phyloP scores from a whole-genome alignment of 2,888 invertebrate genomes.

The Eilema sororculum region DNA sequence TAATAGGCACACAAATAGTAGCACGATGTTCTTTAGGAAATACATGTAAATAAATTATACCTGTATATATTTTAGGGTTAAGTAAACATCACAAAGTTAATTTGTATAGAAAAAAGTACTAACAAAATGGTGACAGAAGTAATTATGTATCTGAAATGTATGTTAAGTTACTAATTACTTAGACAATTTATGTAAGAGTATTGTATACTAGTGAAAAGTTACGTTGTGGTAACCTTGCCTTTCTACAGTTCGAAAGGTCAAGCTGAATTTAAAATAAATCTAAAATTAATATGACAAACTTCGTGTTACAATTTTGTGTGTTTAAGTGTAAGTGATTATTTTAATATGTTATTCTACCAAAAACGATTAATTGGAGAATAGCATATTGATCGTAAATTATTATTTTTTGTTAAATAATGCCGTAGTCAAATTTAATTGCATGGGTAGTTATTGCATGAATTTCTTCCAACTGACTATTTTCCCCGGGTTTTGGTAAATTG shows the following conservation, averaged over 20 bases:
- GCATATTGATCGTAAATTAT: constrained; percentile 72
- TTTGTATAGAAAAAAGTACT: constrained; percentile 9
- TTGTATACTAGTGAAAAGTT: constrained; percentile 27
- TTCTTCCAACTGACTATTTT: constrained; percentile 53
- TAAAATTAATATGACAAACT: constrained; percentile 11
- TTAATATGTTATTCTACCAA: constrained; percentile 60
- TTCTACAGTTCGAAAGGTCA: constrained; percentile 26
- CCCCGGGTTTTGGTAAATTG: constrained; percentile 32
- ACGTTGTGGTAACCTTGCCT: constrained; percentile 22
- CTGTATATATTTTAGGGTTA: constrained; percentile 25
- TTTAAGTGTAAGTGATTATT: constrained; percentile 35
- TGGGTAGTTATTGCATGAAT: constrained; percentile 73
- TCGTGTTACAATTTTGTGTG: constrained; percentile 44
- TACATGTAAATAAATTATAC: constrained; percentile 19
- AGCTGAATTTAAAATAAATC: constrained; percentile 17
- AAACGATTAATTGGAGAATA: constrained; percentile 46
- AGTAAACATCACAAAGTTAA: constrained; percentile 5
- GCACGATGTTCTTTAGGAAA: constrained; percentile 43
- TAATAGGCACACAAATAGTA: constrained; percentile 47
- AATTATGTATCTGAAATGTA: constrained; percentile 12
- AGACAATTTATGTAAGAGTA: constrained; percentile 27
- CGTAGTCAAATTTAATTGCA: constrained; percentile 69
- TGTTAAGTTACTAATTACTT: constrained; percentile 14
- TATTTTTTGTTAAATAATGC: constrained; percentile 54
- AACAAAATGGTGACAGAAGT: constrained; percentile 22